These are phyloP conservation scores for Emydocephalus ijimae DNA, from an alignment of 2,113 vertebrate genomes.

Conservation along the genomic window DNA sequence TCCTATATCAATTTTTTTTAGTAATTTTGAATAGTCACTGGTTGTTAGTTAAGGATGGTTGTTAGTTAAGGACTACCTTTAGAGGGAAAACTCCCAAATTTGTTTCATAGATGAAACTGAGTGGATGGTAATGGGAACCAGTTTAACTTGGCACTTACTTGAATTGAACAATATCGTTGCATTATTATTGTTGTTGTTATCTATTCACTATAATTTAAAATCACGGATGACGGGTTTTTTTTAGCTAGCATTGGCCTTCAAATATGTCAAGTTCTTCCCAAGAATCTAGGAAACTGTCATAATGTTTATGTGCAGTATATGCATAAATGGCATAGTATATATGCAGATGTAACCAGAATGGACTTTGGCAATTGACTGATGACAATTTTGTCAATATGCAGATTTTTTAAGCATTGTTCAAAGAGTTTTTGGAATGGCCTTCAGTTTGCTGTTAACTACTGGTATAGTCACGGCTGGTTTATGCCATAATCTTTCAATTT, in stretches of 20 bases:
- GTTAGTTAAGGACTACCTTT: neutral
- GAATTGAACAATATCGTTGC: neutral
- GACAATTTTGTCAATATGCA: neutral
- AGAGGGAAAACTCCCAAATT: conserved; percentile 19
- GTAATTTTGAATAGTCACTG: too few species aligned
- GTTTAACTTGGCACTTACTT: neutral
- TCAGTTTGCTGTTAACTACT: neutral
- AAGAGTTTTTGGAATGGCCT: neutral
- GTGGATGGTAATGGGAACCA: neutral
- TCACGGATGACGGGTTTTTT: too few species aligned
- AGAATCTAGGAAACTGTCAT: neutral
- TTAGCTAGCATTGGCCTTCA: neutral
- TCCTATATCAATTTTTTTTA: too few species aligned
- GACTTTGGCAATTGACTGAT: neutral
- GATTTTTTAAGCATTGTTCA: neutral
- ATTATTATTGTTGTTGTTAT: neutral
- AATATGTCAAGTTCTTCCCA: neutral
- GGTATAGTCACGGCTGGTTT: neutral
- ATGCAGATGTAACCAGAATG: neutral
- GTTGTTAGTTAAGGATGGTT: too few species aligned
- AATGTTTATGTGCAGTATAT: neutral
- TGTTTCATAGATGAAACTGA: neutral
- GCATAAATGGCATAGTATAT: neutral
- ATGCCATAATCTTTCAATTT: neutral
- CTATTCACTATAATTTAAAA: too few species aligned